phyloP scores from a whole-genome alignment of 2,888 invertebrate species.

The Ormia ochracea region DNA sequence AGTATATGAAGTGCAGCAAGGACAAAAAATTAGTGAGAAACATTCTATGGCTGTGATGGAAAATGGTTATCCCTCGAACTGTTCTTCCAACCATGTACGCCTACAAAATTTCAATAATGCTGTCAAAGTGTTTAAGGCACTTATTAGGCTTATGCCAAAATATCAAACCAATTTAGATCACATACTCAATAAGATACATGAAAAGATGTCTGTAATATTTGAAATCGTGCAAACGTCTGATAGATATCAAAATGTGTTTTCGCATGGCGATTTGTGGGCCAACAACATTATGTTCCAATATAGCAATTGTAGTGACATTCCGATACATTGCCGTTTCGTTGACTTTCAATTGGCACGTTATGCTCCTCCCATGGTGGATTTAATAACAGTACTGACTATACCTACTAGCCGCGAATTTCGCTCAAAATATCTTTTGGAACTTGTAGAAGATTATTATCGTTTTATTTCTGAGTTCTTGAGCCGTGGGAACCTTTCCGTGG shows the following conservation, averaged over 20 bases:
- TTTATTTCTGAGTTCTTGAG: constrained; percentile 77
- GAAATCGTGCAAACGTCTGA: constrained; percentile 72
- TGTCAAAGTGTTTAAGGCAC: constrained; percentile 71
- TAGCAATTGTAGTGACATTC: constrained; percentile 71
- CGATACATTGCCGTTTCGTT: constrained; percentile 81
- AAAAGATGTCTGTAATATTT: constrained; percentile 69
- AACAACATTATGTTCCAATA: constrained; percentile 77
- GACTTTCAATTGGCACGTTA: constrained; percentile 84
- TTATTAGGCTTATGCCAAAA: constrained; percentile 71
- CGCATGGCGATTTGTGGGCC: constrained; percentile 78
- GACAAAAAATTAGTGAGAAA: constrained; percentile 66
- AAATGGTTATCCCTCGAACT: constrained; percentile 73
- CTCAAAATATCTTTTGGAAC: constrained; percentile 75
- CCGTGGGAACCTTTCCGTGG: constrained; percentile 75
- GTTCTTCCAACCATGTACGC: constrained; percentile 68
- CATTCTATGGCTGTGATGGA: constrained; percentile 72
- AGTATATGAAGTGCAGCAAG: constrained; percentile 72
- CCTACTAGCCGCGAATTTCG: constrained; percentile 77
- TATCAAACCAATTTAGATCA: constrained; percentile 68
- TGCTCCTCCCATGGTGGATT: constrained; percentile 82
- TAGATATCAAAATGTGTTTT: constrained; percentile 75
- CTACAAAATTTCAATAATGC: constrained; percentile 68
- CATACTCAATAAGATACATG: constrained; percentile 68
- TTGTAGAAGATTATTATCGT: constrained; percentile 80
- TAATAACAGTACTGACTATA: constrained; percentile 78